These are phyloP conservation scores for Chrysocyon brachyurus DNA, from an alignment of 2,797 vertebrate genomes.

Conservation along the genomic window DNA sequence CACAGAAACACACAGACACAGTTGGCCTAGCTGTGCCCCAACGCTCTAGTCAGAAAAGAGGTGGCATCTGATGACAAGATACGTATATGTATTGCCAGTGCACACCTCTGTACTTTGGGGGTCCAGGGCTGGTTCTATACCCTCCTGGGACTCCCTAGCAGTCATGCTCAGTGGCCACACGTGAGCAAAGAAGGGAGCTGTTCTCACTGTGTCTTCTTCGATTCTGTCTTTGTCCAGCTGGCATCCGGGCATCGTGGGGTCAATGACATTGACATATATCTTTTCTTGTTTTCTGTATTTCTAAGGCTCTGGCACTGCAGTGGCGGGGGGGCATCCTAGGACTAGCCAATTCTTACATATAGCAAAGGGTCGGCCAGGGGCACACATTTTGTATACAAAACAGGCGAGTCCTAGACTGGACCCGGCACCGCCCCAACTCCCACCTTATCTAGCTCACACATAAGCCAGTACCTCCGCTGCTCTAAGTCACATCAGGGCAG, in stretches of 20 bases:
- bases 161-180: fast-evolving
- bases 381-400: background rate
- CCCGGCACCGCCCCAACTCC: fast-evolving
- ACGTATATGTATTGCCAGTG: too few relatives aligned
- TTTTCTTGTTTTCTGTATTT: background rate
- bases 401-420: fast-evolving
- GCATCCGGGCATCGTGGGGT: too few relatives aligned
- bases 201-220: background rate
- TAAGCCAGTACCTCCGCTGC: background rate
- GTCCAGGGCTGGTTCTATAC: background rate
- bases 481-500: too few relatives aligned
- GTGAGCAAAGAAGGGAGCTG: background rate
- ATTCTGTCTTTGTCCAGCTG: background rate
- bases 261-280: background rate
- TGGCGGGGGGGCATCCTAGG: too few relatives aligned
- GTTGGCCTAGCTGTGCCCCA: background rate
- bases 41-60: background rate
- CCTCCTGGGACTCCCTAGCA: background rate
- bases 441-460: background rate
- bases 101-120: background rate
- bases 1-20: background rate
- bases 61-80: background rate
- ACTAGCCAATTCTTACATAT: background rate
- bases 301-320: background rate
- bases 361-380: background rate